Conservation (phyloP, 2,888 invertebrate genomes). For the Nemotelus pantherinus region DNA sequence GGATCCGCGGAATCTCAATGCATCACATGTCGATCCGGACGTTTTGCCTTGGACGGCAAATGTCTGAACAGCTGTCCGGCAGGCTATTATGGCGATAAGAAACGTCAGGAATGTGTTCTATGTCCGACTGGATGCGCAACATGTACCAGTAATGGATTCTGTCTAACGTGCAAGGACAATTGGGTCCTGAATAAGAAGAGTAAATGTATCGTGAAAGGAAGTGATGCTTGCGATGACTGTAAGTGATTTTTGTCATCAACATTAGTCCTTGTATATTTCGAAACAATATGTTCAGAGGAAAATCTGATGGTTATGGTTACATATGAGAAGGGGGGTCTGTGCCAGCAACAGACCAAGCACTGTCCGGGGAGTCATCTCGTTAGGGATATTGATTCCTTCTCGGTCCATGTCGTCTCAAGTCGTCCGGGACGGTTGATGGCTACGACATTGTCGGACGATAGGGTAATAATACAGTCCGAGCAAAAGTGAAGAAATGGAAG, state of each 20-base stretch:
- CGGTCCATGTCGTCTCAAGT: not conserved
- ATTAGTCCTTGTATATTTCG: conserved; percentile 26
- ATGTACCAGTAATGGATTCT: conserved; percentile 76
- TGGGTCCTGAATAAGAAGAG: conserved; percentile 82
- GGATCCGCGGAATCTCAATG: conserved; percentile 82
- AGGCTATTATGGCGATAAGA: conserved; percentile 80
- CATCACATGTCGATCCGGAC: conserved; percentile 80
- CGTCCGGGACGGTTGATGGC: not conserved
- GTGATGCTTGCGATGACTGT: conserved; percentile 75
- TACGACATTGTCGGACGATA: conserved; percentile 9
- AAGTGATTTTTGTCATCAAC: conserved; percentile 61
- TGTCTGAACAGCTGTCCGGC: conserved; percentile 79
- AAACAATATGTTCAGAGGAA: conserved; percentile 36
- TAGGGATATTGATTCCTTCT: conserved; percentile 10
- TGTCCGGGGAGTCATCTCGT: conserved; percentile 29
- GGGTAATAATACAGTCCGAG: not conserved
- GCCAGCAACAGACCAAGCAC: not conserved
- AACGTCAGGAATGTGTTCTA: conserved; percentile 78
- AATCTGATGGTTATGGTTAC: conserved; percentile 39
- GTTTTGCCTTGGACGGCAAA: conserved; percentile 76
- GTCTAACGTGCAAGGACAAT: conserved; percentile 77
- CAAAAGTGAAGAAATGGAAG: not conserved
- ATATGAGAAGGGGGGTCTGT: no score
- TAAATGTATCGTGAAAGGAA: conserved; percentile 76
- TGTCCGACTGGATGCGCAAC: conserved; percentile 82